Percentiles rank a stretch among this genome's conserved stretches.
These are phyloP conservation scores for Epinephelus coioides DNA, from an alignment of 2,797 vertebrate species.

Conservation along the genomic window DNA sequence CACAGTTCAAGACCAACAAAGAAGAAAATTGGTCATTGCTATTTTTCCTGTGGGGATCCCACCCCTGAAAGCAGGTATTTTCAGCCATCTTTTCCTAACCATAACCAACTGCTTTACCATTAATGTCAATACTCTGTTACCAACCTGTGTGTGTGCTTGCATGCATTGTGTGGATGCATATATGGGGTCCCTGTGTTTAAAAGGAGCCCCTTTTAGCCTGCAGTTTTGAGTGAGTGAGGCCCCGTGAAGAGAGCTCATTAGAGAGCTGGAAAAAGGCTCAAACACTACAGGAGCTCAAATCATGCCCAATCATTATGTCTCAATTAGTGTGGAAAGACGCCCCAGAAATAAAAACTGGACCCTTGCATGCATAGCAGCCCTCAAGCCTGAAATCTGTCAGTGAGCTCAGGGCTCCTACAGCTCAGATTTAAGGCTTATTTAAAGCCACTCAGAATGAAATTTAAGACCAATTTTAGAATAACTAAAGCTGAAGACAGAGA, in stretches of 20 bases:
- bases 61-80: no score
- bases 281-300: conserved; percentile 59
- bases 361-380: conserved; percentile 13
- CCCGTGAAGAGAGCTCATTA: conserved; percentile 66
- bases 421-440: no score
- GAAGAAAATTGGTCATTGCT: no score
- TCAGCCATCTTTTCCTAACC: no score
- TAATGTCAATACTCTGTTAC: not conserved
- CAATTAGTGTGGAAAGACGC: conserved; percentile 60
- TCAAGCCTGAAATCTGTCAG: conserved; percentile 21
- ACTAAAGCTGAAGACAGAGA: no score
- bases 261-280: conserved; percentile 42
- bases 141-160: not conserved
- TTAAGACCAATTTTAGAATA: no score
- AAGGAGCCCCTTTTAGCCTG: not conserved
- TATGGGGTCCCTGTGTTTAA: conserved; percentile 4
- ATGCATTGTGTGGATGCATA: not conserved
- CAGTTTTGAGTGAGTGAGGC: conserved; percentile 33
- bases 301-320: conserved; percentile 58
- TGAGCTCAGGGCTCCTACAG: not conserved
- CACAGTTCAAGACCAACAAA: no score
- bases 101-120: no score
- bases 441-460: no score
- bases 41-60: fast-evolving
- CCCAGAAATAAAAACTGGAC: conserved; percentile 41